These are phyloP conservation scores for Trachemys scripta DNA, from an alignment of 2,113 vertebrate species.

Conservation along the genomic window DNA sequence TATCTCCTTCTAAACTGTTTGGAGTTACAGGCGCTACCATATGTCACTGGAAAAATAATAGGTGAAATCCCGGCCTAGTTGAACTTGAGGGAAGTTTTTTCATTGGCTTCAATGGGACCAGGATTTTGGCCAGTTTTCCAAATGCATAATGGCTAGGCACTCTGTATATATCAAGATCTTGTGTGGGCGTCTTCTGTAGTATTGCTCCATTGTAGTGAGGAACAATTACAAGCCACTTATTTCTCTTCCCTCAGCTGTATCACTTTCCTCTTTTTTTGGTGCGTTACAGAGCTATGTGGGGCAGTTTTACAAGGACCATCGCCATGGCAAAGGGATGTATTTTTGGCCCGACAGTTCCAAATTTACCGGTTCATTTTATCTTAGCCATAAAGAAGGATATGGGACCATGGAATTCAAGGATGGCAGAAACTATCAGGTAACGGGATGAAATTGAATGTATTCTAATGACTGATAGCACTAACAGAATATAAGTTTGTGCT, in stretches of 20 bases:
- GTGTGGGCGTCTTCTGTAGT: neutral
- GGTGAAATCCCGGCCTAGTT: neutral
- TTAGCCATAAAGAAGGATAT: conserved; percentile 88
- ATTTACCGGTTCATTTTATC: conserved; percentile 88
- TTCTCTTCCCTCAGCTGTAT: neutral
- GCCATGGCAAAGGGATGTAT: conserved; percentile 84
- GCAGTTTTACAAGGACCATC: conserved; percentile 86
- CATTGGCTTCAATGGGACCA: neutral
- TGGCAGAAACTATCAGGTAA: conserved; percentile 85
- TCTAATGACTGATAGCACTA: neutral
- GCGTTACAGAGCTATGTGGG: conserved; percentile 83
- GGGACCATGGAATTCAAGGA: conserved; percentile 80
- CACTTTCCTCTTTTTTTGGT: neutral
- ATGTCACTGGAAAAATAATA: neutral
- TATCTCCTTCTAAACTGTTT: neutral
- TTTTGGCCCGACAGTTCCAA: conserved; percentile 84
- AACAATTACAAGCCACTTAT: neutral
- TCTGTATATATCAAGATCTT: neutral
- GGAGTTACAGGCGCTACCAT: neutral
- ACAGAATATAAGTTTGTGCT: neutral
- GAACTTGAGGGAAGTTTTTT: neutral
- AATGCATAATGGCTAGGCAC: neutral
- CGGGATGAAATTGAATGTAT: neutral
- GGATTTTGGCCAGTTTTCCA: neutral
- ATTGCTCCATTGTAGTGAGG: neutral